phyloP scores from a whole-genome alignment of 2,113 vertebrate genomes.

The Lasiurus borealis region DNA sequence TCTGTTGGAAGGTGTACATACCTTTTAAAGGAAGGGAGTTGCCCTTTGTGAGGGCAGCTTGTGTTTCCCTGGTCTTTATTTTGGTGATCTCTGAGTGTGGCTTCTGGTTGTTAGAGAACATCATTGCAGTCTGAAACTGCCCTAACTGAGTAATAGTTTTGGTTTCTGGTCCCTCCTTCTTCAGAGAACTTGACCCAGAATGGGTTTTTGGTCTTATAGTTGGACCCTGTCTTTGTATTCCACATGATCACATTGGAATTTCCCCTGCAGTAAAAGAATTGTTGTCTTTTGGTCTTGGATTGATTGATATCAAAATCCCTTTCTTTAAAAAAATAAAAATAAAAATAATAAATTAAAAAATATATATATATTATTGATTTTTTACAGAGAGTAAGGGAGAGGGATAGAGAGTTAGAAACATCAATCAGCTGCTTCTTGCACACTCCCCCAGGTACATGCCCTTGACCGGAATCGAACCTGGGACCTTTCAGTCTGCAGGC shows the following conservation, averaged over 20 bases:
- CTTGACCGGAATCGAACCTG: too few relatives aligned
- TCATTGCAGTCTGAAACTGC: background rate
- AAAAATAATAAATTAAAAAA: too few relatives aligned
- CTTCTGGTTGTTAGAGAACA: background rate
- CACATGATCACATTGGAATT: accelerated
- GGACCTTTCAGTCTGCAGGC: too few relatives aligned
- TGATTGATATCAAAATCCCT: background rate
- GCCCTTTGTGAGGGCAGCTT: background rate
- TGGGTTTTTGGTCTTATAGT: too few relatives aligned
- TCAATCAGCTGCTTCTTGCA: too few relatives aligned
- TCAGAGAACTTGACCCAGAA: background rate
- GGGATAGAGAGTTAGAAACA: too few relatives aligned
- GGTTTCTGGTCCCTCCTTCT: background rate
- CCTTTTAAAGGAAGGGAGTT: background rate
- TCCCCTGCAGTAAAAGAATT: background rate
- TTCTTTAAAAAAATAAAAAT: too few relatives aligned
- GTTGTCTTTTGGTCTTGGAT: background rate
- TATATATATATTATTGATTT: too few relatives aligned
- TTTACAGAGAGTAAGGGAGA: too few relatives aligned
- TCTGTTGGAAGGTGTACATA: background rate
- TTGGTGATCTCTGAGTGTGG: background rate
- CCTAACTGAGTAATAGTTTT: background rate
- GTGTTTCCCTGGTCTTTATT: background rate
- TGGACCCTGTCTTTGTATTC: background rate
- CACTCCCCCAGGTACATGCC: too few relatives aligned